phyloP scores from a whole-genome alignment of 1,140 invertebrate genomes.

The Amphibalanus amphitrite region DNA sequence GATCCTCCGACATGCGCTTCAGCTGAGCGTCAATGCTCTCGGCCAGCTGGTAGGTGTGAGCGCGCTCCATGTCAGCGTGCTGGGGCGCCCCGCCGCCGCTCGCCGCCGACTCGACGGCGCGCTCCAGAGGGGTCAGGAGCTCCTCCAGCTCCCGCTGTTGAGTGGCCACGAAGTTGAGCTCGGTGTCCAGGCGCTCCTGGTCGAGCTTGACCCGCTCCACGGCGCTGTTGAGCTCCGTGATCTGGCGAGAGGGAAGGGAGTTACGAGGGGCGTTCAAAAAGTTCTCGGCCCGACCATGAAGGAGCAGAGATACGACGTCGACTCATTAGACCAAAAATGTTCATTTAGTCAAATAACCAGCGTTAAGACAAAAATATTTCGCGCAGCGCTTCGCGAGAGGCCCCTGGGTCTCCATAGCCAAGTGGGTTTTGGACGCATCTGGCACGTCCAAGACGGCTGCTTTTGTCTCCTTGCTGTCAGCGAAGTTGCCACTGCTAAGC shows the following conservation, averaged over 20 bases:
- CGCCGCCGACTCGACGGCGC: conserved; percentile 23
- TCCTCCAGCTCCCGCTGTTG: conserved; percentile 87
- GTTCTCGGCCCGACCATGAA: too few relatives aligned
- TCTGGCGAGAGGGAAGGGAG: conserved; percentile 32
- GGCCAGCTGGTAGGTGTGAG: conserved; percentile 55
- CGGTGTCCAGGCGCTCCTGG: conserved; percentile 78
- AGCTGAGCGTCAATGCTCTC: conserved; percentile 83
- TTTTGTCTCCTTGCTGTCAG: too few relatives aligned
- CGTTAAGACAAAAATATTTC: too few relatives aligned
- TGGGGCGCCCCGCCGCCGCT: conserved; percentile 33
- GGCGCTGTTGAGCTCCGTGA: conserved; percentile 63
- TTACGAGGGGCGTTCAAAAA: too few relatives aligned
- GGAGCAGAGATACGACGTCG: too few relatives aligned
- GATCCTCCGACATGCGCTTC: conserved; percentile 81
- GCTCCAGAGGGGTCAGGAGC: conserved; percentile 63
- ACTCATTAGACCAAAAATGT: too few relatives aligned
- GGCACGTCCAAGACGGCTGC: too few relatives aligned
- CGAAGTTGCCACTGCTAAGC: too few relatives aligned
- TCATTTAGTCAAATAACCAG: too few relatives aligned
- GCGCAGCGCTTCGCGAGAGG: too few relatives aligned
- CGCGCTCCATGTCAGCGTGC: conserved; percentile 64
- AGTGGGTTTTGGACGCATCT: too few relatives aligned
- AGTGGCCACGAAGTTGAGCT: conserved; percentile 80
- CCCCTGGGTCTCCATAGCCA: too few relatives aligned
- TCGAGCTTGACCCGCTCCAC: conserved; percentile 72